Base-by-base conservation (phyloP, 2,888 invertebrate genomes). In the Apamea crenata region DNA sequence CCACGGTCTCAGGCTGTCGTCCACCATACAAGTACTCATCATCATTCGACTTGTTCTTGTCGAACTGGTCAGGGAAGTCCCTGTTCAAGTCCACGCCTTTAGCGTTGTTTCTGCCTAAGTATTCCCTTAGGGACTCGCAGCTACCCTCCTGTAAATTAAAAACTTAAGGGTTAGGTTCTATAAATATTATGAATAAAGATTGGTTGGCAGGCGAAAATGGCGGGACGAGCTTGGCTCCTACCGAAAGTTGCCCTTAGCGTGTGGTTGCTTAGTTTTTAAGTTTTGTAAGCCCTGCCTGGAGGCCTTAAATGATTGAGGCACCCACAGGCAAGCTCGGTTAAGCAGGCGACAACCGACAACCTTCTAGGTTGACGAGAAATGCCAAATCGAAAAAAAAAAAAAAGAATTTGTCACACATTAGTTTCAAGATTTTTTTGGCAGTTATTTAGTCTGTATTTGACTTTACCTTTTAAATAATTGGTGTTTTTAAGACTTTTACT, bases 61-160 rank as follows among this genome's bases (percentile, higher is more conserved):
- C 98, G 92, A 98, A 98, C 88, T 99, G 99, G 95, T 99, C 99
- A 0, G 99, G 99, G 93, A 99, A 99, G 94, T 99, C 98, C 66
- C 99, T 97, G 95, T 99, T 99, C 75, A 99, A 95, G 94, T 99
- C 99, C 0, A 98, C 96, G 75, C 97, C 97, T 81, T 98, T 98
- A 0, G 98, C 98, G 95, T 99, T 99, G 89, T 97, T 97, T 76
- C 99, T 97, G 0, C 99, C 99, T 25, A 97, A 94, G 91, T 97
- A 98, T 77, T 97, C 95, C 1, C 95, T 94, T 50, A 97, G 95
- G 0, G 98, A 98, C 82, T 98, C 98, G 93, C 99, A 99, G 77
- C 95, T 96, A 78, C 99, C 99, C 97, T 99, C 99, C 98, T 98
- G 93, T 21, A 97, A 89, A 85, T 79, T 16, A 47, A 65, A 18